phyloP scores from a whole-genome alignment of 2,797 vertebrate genomes.

The Nannoperca obscura region DNA sequence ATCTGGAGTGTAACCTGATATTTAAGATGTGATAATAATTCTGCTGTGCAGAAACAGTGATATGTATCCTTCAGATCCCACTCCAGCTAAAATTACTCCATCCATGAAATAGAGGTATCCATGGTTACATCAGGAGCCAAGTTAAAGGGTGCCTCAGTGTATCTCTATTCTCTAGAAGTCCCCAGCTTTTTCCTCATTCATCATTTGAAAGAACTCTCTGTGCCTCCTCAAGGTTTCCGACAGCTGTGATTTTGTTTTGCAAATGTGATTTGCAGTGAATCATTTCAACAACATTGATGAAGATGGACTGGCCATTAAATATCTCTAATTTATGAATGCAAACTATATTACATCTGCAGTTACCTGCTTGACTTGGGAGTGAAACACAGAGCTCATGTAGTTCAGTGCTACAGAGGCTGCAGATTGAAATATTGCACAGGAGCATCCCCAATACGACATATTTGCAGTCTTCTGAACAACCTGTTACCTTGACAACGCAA shows the following conservation, averaged over 20 bases:
- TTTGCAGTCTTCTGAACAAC: constrained; percentile 84
- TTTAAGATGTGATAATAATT: constrained; percentile 53
- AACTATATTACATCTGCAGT: constrained; percentile 55
- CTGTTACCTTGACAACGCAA: constrained; percentile 90
- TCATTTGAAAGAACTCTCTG: constrained; percentile 72
- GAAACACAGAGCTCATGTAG: constrained; percentile 50
- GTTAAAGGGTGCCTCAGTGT: constrained; percentile 79
- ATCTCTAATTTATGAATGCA: constrained; percentile 71
- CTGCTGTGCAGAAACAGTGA: constrained; percentile 65
- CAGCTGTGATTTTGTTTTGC: constrained; percentile 62
- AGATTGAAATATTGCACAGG: constrained; percentile 70
- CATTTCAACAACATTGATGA: constrained; percentile 58
- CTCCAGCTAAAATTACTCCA: constrained; percentile 87
- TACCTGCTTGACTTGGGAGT: constrained; percentile 54
- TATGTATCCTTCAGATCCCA: constrained; percentile 80
- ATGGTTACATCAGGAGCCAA: constrained; percentile 88
- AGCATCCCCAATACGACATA: constrained; percentile 79
- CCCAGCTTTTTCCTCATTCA: constrained; percentile 79
- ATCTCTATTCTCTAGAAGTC: constrained; percentile 78
- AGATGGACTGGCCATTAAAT: constrained; percentile 66
- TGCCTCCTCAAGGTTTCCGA: constrained; percentile 69
- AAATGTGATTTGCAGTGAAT: constrained; percentile 67
- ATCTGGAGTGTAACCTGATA: constrained; percentile 15
- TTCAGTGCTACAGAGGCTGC: constrained; percentile 61
- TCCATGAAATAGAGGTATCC: constrained; percentile 87